phyloP scores from a whole-genome alignment of 2,888 invertebrate genomes.

The Cyclophora albipunctata region DNA sequence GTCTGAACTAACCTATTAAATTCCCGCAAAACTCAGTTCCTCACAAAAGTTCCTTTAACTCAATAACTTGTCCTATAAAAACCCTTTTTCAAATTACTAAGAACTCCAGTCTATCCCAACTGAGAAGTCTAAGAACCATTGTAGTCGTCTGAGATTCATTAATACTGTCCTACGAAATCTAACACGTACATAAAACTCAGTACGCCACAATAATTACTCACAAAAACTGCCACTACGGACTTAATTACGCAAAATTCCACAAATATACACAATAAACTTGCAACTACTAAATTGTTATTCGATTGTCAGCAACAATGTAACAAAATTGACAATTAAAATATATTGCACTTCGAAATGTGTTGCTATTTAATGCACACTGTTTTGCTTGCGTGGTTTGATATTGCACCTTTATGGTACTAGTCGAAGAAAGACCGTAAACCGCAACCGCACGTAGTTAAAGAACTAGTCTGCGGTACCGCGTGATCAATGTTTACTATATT shows the following conservation, averaged over 20 bases:
- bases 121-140: no score
- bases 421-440: no score
- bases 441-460: no score
- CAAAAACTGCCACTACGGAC: conserved; percentile 62
- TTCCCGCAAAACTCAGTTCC: no score
- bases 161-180: conserved; percentile 50
- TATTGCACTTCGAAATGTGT: conserved; percentile 12
- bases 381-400: not conserved
- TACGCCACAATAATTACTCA: conserved; percentile 45
- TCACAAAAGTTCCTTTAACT: no score
- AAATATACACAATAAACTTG: conserved; percentile 57
- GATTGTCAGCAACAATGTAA: conserved; percentile 47
- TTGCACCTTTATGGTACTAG: no score
- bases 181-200: conserved; percentile 38
- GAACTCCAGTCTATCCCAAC: no score
- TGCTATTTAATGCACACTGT: not conserved
- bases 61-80: no score
- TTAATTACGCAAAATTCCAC: conserved; percentile 70
- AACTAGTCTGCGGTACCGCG: no score
- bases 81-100: no score
- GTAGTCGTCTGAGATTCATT: conserved; percentile 32
- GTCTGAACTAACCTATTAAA: no score
- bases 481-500: no score
- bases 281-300: conserved; percentile 33
- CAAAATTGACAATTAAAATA: conserved; percentile 21